Conservation (phyloP, 2,797 vertebrate species). For the Channa striata region DNA sequence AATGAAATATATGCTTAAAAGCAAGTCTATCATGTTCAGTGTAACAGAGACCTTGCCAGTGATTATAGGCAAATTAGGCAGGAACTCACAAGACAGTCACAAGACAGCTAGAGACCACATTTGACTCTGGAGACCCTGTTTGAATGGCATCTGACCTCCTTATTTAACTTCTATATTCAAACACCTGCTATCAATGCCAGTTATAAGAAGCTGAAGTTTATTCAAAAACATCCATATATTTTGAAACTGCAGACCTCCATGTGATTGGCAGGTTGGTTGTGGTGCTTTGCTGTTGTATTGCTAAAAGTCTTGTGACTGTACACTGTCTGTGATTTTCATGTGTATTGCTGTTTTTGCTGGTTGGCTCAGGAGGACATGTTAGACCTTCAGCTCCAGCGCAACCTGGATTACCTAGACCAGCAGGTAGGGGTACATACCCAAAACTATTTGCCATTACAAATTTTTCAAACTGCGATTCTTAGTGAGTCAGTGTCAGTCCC, state of each 20-base stretch:
- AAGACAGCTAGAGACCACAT: too few species aligned
- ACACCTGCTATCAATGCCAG: background rate
- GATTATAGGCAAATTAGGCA: too few species aligned
- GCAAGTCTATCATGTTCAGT: too few species aligned
- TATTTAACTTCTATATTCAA: background rate
- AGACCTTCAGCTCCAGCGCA: slow-evolving; percentile 98
- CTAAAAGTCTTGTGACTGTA: slow-evolving; percentile 33
- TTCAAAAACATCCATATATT: too few species aligned
- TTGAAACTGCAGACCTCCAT: background rate
- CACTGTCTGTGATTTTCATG: slow-evolving; percentile 48
- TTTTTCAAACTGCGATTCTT: background rate
- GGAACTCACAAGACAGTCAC: too few species aligned
- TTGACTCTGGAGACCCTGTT: too few species aligned
- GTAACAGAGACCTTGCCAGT: too few species aligned
- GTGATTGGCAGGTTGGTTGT: slow-evolving; percentile 12
- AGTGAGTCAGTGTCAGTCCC: background rate
- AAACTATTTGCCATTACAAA: background rate
- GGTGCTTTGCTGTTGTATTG: slow-evolving; percentile 41
- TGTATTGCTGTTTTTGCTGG: slow-evolving; percentile 51
- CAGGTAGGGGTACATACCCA: slow-evolving; percentile 87
- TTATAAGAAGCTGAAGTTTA: too few species aligned
- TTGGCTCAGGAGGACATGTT: slow-evolving; percentile 94
- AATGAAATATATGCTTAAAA: too few species aligned
- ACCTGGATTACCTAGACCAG: slow-evolving; percentile 98
- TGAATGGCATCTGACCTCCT: too few species aligned